A percentile compares a stretch with the other conserved stretches of the same genome.
Conservation (phyloP, 2,888 invertebrate species). For the Alloplasta piceator region DNA sequence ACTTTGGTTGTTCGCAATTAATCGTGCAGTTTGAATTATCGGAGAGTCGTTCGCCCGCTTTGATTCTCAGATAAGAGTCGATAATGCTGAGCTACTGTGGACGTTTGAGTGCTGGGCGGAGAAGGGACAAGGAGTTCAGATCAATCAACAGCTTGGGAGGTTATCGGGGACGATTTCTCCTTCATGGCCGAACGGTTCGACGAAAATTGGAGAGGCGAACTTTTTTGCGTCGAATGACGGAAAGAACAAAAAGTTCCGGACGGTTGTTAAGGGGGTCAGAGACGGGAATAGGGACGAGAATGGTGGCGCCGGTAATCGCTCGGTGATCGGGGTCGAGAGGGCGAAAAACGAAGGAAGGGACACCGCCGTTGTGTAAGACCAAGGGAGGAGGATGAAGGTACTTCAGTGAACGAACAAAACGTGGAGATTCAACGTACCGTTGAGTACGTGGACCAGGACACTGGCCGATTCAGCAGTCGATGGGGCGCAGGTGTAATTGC, state of each 20-base stretch:
- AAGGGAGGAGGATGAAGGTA: conserved; percentile 39
- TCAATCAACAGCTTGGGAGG: conserved; percentile 29
- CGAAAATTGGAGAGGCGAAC: conserved; percentile 56
- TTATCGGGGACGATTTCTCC: conserved; percentile 40
- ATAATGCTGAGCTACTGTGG: not conserved
- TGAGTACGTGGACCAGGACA: conserved; percentile 92
- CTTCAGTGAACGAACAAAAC: not conserved
- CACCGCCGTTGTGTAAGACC: conserved; percentile 23
- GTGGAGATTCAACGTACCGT: conserved; percentile 85
- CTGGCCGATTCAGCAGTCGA: conserved; percentile 90
- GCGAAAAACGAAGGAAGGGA: not conserved
- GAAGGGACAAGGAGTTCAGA: conserved; percentile 18
- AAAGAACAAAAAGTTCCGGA: conserved; percentile 44
- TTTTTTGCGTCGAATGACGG: conserved; percentile 55
- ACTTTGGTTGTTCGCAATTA: conserved; percentile 18
- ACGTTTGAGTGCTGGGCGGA: not conserved
- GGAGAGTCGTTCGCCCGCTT: conserved; percentile 23
- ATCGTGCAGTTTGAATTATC: conserved; percentile 35
- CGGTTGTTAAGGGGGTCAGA: conserved; percentile 25
- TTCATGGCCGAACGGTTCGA: conserved; percentile 43
- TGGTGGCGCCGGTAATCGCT: conserved; percentile 53
- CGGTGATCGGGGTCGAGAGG: conserved; percentile 42
- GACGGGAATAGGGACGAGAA: conserved; percentile 43
- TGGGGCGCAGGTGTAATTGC: conserved; percentile 88
- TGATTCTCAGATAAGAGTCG: conserved; percentile 22